Evolutionary conservation across 2,797 vertebrate genomes (phyloP).

Genomic region (Typhlichthys subterraneus): DNA sequence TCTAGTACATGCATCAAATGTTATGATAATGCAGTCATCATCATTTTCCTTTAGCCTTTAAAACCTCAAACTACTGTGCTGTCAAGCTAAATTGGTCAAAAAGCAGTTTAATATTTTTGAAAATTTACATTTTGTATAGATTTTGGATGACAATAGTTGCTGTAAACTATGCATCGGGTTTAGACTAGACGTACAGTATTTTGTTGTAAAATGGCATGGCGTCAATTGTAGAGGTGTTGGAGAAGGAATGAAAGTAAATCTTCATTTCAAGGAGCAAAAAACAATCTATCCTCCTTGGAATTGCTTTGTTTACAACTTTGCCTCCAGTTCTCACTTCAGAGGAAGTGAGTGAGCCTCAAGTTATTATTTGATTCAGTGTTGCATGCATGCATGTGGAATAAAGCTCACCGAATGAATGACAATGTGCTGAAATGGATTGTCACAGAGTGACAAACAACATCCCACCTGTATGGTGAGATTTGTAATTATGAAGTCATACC

Average conservation of each 20-base stretch:
- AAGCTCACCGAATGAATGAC: slow-evolving; percentile 24
- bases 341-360: slow-evolving; percentile 13
- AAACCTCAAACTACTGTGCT: no score
- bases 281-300: slow-evolving; percentile 6
- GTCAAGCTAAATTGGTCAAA: no score
- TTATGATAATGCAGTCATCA: no score
- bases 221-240: background rate
- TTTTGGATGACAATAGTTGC: no score
- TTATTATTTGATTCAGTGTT: slow-evolving; percentile 18
- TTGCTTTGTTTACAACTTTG: background rate
- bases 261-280: background rate
- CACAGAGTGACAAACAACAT: no score
- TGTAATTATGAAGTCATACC: no score
- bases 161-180: no score
- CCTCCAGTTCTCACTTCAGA: slow-evolving; percentile 7
- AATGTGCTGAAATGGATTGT: slow-evolving; percentile 24
- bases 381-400: slow-evolving; percentile 28
- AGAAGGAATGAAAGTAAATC: background rate
- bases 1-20: slow-evolving; percentile 5
- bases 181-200: no score
- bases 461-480: background rate
- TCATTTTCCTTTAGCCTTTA: no score
- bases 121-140: no score
- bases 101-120: no score
- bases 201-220: background rate